These are phyloP conservation scores for Conopomorpha cramerella DNA, from an alignment of 1,140 invertebrate genomes.

Conservation along the genomic window DNA sequence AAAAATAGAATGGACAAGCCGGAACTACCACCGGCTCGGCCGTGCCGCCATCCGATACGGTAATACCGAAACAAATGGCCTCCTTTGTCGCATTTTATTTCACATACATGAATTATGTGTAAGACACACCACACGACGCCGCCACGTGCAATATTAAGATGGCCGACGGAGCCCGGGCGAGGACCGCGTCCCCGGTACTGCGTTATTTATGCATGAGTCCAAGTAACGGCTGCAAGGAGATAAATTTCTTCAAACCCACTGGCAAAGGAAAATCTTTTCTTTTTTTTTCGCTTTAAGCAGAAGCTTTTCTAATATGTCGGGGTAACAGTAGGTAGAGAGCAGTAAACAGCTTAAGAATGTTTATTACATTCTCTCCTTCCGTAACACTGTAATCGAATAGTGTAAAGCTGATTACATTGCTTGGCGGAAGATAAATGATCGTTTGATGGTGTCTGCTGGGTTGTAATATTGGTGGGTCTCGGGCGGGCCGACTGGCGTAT, in stretches of 20 bases:
- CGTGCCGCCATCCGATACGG: constrained; percentile 30
- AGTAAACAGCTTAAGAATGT: no score
- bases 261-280: no score
- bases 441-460: no score
- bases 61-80: constrained; percentile 54
- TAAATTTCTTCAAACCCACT: constrained; percentile 6
- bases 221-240: constrained; percentile 15
- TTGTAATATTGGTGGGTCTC: no score
- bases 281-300: no score
- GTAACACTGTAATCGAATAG: no score
- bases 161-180: neutral
- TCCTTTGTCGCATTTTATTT: constrained; percentile 40
- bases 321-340: no score
- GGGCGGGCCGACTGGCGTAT: constrained; percentile 23
- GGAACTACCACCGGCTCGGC: constrained; percentile 14
- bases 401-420: no score
- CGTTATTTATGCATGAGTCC: constrained; percentile 11
- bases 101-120: constrained; percentile 34
- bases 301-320: no score
- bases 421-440: no score
- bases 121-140: constrained; percentile 17
- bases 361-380: no score
- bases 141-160: constrained; percentile 13
- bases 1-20: constrained; percentile 26
- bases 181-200: neutral